These are phyloP conservation scores for Pelmatolapia mariae DNA, from an alignment of 2,113 vertebrate genomes.

Conservation along the genomic window DNA sequence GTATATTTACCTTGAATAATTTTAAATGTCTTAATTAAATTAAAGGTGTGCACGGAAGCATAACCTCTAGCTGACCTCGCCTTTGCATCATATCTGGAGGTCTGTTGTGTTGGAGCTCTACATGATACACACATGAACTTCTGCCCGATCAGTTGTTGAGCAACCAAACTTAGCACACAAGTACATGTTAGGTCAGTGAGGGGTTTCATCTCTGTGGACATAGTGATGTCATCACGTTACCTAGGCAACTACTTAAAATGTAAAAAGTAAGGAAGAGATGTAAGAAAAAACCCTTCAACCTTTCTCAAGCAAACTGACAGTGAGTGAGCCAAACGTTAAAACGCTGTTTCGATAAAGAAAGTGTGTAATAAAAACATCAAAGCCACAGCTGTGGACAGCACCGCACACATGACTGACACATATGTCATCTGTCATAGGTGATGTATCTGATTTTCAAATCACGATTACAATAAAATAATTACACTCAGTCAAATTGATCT, in stretches of 20 bases:
- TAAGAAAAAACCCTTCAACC: neutral
- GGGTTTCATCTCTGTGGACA: neutral
- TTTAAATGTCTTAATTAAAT: neutral
- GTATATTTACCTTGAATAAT: neutral
- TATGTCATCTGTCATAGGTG: neutral
- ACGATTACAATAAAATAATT: neutral
- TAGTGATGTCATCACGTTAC: neutral
- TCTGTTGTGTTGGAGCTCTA: neutral
- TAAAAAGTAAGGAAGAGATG: neutral
- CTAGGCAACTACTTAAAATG: neutral
- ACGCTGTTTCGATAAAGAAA: neutral
- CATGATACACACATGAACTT: fast-evolving
- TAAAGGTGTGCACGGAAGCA: neutral
- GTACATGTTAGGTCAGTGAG: neutral
- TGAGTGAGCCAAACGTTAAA: neutral
- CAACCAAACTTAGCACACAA: neutral
- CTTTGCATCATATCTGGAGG: neutral
- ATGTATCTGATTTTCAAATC: fast-evolving
- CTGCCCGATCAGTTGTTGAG: neutral
- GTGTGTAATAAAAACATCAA: neutral
- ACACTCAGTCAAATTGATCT: fast-evolving
- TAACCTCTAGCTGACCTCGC: fast-evolving
- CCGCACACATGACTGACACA: neutral
- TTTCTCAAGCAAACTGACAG: neutral
- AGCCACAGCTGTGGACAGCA: neutral